Evolutionary conservation across 2,797 vertebrate genomes (phyloP).

Genomic region (Lacerta agilis): DNA sequence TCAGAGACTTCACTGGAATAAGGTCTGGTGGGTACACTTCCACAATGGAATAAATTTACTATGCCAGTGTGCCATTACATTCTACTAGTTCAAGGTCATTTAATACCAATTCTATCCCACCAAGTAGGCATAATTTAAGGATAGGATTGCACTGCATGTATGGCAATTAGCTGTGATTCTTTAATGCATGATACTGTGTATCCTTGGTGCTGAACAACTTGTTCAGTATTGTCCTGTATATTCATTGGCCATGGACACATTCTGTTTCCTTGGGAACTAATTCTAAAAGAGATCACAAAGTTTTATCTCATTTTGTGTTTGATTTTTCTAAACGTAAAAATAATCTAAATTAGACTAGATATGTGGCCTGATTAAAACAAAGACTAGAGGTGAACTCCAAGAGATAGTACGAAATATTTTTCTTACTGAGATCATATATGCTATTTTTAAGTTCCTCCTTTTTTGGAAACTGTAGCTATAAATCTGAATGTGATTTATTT

Average conservation of each 20-base stretch:
- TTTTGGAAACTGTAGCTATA: not conserved
- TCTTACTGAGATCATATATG: not conserved
- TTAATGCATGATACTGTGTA: not conserved
- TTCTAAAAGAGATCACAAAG: not conserved
- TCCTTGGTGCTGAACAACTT: not conserved
- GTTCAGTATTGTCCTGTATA: not conserved
- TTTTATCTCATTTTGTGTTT: not conserved
- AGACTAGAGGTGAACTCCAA: not conserved
- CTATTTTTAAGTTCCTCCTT: not conserved
- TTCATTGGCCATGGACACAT: not conserved
- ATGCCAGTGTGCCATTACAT: too few species aligned
- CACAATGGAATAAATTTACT: too few species aligned
- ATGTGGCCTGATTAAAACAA: slow-evolving; percentile 45
- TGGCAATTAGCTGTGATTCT: not conserved
- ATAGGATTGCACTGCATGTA: not conserved
- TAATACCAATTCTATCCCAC: not conserved
- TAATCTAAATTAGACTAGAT: slow-evolving; percentile 42
- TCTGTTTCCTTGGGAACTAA: not conserved
- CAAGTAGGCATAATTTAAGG: not conserved
- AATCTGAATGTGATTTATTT: not conserved
- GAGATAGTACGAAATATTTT: not conserved
- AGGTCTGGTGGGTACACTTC: not conserved
- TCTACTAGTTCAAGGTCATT: not conserved
- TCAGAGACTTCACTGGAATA: not conserved
- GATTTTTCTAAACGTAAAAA: not conserved